Percentiles rank a stretch among this genome's conserved stretches.
These are phyloP conservation scores for Istiophorus platypterus DNA, from an alignment of 2,113 vertebrate genomes.

Conservation along the genomic window DNA sequence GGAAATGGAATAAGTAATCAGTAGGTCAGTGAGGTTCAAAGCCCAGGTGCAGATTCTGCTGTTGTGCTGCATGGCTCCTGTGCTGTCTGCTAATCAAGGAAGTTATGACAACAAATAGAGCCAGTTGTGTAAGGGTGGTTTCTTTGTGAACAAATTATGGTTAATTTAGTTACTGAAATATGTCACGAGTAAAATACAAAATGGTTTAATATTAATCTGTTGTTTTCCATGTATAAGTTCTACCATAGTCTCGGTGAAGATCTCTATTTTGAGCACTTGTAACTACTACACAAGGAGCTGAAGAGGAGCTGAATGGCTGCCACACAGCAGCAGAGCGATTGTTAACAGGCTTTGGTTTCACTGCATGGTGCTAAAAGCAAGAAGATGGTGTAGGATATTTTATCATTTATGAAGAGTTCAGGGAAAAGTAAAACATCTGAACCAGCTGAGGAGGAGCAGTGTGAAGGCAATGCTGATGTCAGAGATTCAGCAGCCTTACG, in stretches of 20 bases:
- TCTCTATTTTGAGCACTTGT: background rate
- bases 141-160: slow-evolving; percentile 17
- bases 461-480: background rate
- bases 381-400: background rate
- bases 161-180: slow-evolving; percentile 7
- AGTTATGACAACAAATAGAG: slow-evolving; percentile 36
- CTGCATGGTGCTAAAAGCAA: slow-evolving; percentile 10
- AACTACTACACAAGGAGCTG: background rate
- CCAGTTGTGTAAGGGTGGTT: background rate
- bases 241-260: background rate
- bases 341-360: slow-evolving; percentile 1
- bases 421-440: background rate
- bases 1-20: slow-evolving; percentile 72
- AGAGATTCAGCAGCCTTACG: background rate
- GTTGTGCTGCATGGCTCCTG: slow-evolving; percentile 21
- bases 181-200: background rate
- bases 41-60: slow-evolving; percentile 59
- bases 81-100: slow-evolving; percentile 57
- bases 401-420: background rate
- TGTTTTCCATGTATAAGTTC: background rate
- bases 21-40: slow-evolving; percentile 63
- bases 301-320: background rate
- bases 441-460: background rate
- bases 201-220: background rate
- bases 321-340: background rate